Evolutionary conservation across 2,113 vertebrate species (phyloP), one percentile per base, ranked within the genome.

Genomic region (Aegithalos caudatus): DNA sequence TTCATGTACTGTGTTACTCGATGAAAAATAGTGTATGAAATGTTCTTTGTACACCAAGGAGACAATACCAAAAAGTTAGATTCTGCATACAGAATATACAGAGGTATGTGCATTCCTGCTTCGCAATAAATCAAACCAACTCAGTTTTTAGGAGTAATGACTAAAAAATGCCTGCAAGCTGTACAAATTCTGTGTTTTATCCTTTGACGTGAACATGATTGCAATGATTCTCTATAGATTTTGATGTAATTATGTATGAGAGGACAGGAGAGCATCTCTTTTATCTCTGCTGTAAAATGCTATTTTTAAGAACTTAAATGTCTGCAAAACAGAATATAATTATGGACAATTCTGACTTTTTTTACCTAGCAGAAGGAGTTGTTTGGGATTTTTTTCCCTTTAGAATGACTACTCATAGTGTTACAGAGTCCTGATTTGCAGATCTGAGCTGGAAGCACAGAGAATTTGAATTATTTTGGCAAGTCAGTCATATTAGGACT

Each of bases 251-350:
- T 35, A 9, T 12, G 11, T 37, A 19, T 9, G 22, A 29, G 78
- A 79, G 27, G 42, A 45, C 29, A 58, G 66, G 45, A 27, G 4
- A 37, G 11, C 8, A 37, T n/a, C 20, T 60, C 50, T 77, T 45
- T 78, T 38, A 38, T 18, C 77, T 72, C 61, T 76, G n/a, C 80
- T 72, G 17, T 45, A 25, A 69, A n/a, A 40, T 87, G 88, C 67
- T 66, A 10, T n/a, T 70, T 37, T 35, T 50, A 44, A 60, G 76
- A 81, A 92, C n/a, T 66, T 35, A 73, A 83, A 73, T 47, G 47
- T 88, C 71, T 94, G 88, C 74, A 70, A 64, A 85, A 87, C 71
- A 88, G 81, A 77, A 82, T 27, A 64, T 79, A 84, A 56, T 70
- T 58, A 38, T 7, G 35, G 48, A 29, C 38, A 62, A 70, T 61